Conservation (phyloP, 2,797 vertebrate genomes). For the Trematomus bernacchii region DNA sequence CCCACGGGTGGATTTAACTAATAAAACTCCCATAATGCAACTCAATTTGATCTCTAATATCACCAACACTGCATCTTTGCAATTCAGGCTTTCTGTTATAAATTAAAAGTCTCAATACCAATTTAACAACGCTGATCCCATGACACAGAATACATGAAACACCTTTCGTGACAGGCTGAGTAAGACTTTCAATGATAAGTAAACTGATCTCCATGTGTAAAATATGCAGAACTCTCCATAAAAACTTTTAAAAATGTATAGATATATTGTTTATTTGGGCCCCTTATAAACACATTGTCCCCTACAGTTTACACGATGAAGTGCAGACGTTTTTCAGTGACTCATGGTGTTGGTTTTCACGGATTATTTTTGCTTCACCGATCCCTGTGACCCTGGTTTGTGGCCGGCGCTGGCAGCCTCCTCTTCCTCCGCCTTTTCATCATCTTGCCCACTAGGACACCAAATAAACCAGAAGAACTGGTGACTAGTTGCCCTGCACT, state of each 20-base stretch:
- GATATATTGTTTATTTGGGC: too few relatives aligned
- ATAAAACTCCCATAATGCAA: neutral
- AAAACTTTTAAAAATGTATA: neutral
- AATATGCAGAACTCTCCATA: neutral
- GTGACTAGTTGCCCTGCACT: conserved; percentile 11
- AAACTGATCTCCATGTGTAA: neutral
- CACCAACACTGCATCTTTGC: neutral
- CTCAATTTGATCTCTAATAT: neutral
- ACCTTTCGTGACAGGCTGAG: too few relatives aligned
- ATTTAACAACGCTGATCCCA: neutral
- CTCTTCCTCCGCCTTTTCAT: conserved; percentile 3
- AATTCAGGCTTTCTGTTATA: neutral
- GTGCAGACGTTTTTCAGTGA: too few relatives aligned
- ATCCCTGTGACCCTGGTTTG: conserved; percentile 6
- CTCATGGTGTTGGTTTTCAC: neutral
- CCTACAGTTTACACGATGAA: neutral
- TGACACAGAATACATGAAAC: neutral
- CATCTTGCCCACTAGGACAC: conserved; percentile 21
- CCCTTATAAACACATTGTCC: neutral
- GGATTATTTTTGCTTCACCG: neutral
- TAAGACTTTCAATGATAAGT: neutral
- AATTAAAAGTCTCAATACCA: neutral
- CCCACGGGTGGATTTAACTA: neutral
- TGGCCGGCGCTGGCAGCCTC: neutral
- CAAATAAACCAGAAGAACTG: conserved; percentile 8